phyloP scores from a whole-genome alignment of 1,140 invertebrate species.

The Atta colombica region DNA sequence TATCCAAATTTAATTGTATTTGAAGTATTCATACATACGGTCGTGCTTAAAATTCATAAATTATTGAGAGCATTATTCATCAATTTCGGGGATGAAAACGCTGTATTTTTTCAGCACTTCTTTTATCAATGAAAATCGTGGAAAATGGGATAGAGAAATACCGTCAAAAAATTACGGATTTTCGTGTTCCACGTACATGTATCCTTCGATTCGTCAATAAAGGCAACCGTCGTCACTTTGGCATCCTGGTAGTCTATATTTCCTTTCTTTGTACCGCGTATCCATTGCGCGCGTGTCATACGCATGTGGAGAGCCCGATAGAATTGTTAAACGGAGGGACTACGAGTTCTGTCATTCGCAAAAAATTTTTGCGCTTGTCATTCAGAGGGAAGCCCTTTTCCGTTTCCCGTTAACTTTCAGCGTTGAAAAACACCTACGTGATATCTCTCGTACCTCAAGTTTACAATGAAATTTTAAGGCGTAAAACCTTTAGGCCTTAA shows the following conservation, averaged over 20 bases:
- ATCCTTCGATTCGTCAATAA: slow-evolving; percentile 64
- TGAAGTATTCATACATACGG: too few relatives aligned
- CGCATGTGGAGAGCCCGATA: slow-evolving; percentile 61
- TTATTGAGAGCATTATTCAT: background rate
- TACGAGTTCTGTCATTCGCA: slow-evolving; percentile 44
- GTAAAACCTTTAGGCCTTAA: too few relatives aligned
- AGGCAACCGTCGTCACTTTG: slow-evolving; percentile 61
- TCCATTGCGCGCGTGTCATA: slow-evolving; percentile 52
- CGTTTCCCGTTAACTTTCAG: slow-evolving; percentile 1
- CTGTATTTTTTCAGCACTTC: background rate
- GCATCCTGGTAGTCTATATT: slow-evolving; percentile 33
- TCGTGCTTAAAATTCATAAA: too few relatives aligned
- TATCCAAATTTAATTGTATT: too few relatives aligned
- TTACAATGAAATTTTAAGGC: too few relatives aligned
- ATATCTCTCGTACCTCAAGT: background rate
- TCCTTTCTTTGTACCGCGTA: slow-evolving; percentile 45
- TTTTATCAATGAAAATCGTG: background rate
- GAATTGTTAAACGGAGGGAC: slow-evolving; percentile 71
- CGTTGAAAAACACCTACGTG: background rate
- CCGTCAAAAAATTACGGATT: slow-evolving; percentile 56
- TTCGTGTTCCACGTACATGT: slow-evolving; percentile 27
- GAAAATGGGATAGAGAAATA: background rate
- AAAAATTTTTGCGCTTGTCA: slow-evolving; percentile 51
- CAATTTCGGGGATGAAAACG: background rate
- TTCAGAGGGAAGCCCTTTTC: slow-evolving; percentile 29